Base-by-base conservation (phyloP, 2,797 vertebrate species). In the Stomatorhinus walkeri region DNA sequence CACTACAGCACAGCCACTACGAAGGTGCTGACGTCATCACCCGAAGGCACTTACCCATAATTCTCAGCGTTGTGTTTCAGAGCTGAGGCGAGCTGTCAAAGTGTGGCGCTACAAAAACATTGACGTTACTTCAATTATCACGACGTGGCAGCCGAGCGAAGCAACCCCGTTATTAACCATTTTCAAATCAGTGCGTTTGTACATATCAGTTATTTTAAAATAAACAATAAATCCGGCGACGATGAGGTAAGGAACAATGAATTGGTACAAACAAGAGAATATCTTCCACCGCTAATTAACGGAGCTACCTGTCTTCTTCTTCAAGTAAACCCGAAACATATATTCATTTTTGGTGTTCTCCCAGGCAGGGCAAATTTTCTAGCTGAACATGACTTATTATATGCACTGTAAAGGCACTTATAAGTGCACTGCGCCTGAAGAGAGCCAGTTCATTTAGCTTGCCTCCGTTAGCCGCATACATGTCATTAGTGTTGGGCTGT, bases 161-260 rank as follows among this genome's bases (percentile, higher is more conserved):
- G 76, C 76, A 81, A 81, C 40, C 76, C 76, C 40, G 40, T 43
- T 81, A 40, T 81, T 6, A 81, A n/a, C 19, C 72, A 43, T 40
- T 79, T 48, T 46, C n/a, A 87, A 40, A 87, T 40, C 64, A 51
- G 22, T 49, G 49, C 48, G 24, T 49, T 52, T 28, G 83, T 85
- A 85, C 79, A 46, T 9, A 84, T 49, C 46, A 46, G 40, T 7
- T 48, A 64, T 48, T 40, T 40, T 87, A 87, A 86, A 4, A 14
- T 83, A 90, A 76, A 43, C 43, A 72, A 87, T 64, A 89, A 9
- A 87, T 16, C 84, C 83, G 88, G 54, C 61, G 88, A 86, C 16
- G 12, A 28, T 64, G 87, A 91, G 91, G 91, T 91, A 90, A 89
- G 90, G 64, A 81, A 81, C 76, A 81, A 81, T 81, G 76, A 40